Base-by-base conservation (phyloP, 35 echinoderm and acorn worm species). In the Amphiura filiformis region DNA sequence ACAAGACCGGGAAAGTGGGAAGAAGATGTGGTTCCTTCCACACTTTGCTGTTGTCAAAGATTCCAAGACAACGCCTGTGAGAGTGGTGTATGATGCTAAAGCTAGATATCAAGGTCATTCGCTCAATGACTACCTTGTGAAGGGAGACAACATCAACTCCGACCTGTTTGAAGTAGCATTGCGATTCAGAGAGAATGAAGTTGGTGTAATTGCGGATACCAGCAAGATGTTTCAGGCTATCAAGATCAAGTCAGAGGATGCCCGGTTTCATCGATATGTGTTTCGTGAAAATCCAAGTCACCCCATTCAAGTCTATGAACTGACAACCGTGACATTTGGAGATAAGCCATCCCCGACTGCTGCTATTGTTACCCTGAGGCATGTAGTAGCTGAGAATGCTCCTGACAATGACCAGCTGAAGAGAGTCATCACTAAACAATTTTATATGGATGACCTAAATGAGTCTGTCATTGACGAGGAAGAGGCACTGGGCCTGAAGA, bases 131-230 rank as follows among this genome's bases (percentile, higher is more conserved):
- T 90, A 90, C 56, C 83, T 90, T n/a, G 1, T 84, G 76, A 94
- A 94, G 44, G 92, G 92, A 33, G 82, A 90, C 32, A 94, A 94
- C 34, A 86, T 94, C 20, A 90, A 94, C 37, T 86, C 92, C 17
- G 56, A 90, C 31, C 87, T 94, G 13, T 90, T 94, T 76, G 79
- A 90, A 18, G 82, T 94, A 52, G 92, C 92, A 9, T 36, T 90
- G 64, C 88, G 83, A 17, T 75, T 85, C 87, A 70, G 61, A 70
- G 61, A 87, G 44, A 87, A 87, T 77, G 64, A 78, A 77, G 65
- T 76, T 7, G 85, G 82, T 1, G 35, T 80, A 11, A 78, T 77
- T 22, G 64, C 65, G 13, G 65, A 78, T 70, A 78, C 79, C 57
- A 78, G 64, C 85, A 37, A 78, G 75, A 87, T 87, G 85, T 76